Conservation (phyloP, 2,797 vertebrate genomes). For the Phyllotis vaccarum region DNA sequence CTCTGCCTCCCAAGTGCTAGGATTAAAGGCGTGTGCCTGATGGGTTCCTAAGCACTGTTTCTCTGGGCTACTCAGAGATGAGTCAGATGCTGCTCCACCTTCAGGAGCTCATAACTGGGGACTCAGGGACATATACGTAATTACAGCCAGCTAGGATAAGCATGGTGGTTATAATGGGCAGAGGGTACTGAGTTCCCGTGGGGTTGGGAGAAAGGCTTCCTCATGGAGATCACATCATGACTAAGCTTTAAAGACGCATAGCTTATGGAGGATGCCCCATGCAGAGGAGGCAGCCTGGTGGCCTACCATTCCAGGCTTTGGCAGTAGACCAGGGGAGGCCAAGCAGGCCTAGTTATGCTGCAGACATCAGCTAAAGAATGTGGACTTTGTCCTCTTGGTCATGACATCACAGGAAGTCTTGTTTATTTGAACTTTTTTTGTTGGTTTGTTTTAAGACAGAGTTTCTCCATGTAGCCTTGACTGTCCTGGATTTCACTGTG, state of each 20-base stretch:
- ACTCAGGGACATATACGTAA: neutral
- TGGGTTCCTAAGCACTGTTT: neutral
- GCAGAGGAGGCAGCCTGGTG: neutral
- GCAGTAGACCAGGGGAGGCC: neutral
- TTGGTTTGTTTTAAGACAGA: neutral
- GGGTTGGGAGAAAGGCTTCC: neutral
- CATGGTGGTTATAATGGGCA: neutral
- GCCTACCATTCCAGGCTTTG: neutral
- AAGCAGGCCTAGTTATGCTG: neutral
- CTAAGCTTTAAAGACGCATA: neutral
- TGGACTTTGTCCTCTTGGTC: constrained; percentile 19
- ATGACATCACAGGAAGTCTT: neutral
- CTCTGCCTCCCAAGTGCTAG: neutral
- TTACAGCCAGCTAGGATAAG: neutral
- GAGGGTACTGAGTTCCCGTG: neutral
- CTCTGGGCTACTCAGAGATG: neutral
- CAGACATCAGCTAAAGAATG: neutral
- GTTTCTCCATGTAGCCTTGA: neutral
- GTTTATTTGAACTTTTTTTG: constrained; percentile 8
- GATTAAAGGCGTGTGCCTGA: neutral
- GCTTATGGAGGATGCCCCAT: no score
- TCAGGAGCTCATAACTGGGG: neutral
- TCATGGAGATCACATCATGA: neutral
- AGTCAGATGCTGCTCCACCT: neutral
- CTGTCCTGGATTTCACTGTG: neutral